phyloP scores from a whole-genome alignment of 2,113 vertebrate genomes.

The Caretta caretta region DNA sequence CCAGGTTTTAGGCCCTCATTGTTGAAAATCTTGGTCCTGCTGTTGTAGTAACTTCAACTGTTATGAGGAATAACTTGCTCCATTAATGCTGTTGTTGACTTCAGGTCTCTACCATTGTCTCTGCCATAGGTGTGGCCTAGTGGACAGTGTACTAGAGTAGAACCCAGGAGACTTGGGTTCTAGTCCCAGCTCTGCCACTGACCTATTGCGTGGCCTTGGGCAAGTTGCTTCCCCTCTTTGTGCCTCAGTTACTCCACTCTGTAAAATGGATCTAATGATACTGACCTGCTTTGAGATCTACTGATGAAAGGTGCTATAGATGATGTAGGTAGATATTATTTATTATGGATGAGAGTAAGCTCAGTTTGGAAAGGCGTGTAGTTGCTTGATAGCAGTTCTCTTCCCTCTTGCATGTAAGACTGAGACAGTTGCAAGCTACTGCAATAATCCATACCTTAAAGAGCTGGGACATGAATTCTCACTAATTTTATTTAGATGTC shows the following conservation, averaged over 20 bases:
- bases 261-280: neutral
- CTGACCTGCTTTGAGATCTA: neutral
- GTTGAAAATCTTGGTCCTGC: accelerated
- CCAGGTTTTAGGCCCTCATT: neutral
- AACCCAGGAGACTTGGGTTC: neutral
- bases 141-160: neutral
- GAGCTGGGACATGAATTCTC: neutral
- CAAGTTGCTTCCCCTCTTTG: neutral
- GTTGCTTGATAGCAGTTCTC: neutral
- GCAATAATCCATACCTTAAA: neutral
- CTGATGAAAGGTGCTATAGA: neutral
- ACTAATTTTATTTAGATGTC: neutral
- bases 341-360: neutral
- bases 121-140: neutral
- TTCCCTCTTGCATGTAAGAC: neutral
- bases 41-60: neutral
- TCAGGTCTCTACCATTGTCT: neutral
- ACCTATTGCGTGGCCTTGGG: neutral
- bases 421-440: neutral
- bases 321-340: neutral
- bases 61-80: neutral
- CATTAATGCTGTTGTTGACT: neutral
- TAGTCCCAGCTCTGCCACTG: neutral
- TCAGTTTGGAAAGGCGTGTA: neutral
- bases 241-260: neutral